phyloP scores from a whole-genome alignment of 2,113 vertebrate species.

The Ursus arctos region DNA sequence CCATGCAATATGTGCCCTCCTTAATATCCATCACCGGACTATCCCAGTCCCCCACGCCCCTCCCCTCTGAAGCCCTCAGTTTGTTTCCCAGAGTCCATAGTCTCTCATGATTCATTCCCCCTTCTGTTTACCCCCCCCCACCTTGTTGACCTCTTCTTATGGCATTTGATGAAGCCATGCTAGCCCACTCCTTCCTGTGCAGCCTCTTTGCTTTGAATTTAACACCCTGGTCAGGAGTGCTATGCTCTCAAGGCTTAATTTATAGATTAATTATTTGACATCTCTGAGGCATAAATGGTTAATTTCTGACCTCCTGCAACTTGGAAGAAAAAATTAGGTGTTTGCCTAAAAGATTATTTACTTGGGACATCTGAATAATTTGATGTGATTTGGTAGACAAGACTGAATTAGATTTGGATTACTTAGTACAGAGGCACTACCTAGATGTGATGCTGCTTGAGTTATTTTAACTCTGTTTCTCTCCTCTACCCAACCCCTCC shows the following conservation, averaged over 20 bases:
- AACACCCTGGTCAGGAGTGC: background rate
- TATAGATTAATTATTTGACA: conserved; percentile 33
- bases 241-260: background rate
- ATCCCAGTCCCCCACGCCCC: too few species aligned
- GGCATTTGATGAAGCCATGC: background rate
- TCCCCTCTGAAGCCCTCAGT: too few species aligned
- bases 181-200: background rate
- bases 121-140: too few species aligned
- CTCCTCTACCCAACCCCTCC: too few species aligned
- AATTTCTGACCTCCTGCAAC: conserved; percentile 20
- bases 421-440: background rate
- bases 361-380: background rate
- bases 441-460: background rate
- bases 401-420: background rate
- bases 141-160: background rate
- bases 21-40: too few species aligned
- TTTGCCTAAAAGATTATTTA: conserved; percentile 52
- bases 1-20: too few species aligned
- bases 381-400: background rate
- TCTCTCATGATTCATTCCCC: too few species aligned
- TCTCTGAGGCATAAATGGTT: background rate
- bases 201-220: background rate
- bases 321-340: background rate
- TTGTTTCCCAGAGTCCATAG: too few species aligned
- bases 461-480: background rate